phyloP scores from a whole-genome alignment of 2,113 vertebrate species.

The Clinocottus analis region DNA sequence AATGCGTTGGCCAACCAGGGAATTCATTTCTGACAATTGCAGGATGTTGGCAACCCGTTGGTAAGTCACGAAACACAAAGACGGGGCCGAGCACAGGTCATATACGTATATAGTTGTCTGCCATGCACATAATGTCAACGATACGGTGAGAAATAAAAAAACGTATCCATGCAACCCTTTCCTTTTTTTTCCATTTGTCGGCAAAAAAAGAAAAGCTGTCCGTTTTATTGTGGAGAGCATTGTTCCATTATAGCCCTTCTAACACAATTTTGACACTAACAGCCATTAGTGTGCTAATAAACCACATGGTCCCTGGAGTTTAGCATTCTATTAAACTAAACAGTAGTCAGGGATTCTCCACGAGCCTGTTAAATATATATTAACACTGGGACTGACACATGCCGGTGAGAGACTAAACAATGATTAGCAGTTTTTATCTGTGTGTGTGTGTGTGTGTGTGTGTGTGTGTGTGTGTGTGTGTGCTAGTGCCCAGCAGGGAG shows the following conservation, averaged over 20 bases:
- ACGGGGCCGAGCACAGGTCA: constrained; percentile 28
- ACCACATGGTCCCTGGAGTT: constrained; percentile 28
- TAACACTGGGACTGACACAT: constrained; percentile 25
- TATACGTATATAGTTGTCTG: constrained; percentile 10
- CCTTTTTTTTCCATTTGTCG: neutral
- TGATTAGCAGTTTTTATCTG: constrained; percentile 42
- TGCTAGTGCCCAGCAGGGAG: constrained; percentile 50
- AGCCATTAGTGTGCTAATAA: constrained; percentile 49
- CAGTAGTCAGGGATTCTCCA: constrained; percentile 20
- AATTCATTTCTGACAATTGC: constrained; percentile 33
- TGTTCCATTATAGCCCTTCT: constrained; percentile 13
- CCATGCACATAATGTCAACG: constrained; percentile 12
- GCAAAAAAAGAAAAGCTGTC: neutral
- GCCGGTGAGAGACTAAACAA: constrained; percentile 38
- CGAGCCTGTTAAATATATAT: constrained; percentile 47
- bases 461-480: constrained; percentile 22
- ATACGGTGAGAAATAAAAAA: neutral
- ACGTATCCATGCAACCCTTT: constrained; percentile 2
- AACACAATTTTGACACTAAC: constrained; percentile 37
- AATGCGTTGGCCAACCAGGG: neutral
- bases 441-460: constrained; percentile 14
- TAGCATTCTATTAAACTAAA: constrained; percentile 43
- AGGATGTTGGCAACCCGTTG: constrained; percentile 30
- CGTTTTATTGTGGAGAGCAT: constrained; percentile 17
- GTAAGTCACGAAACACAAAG: constrained; percentile 13